Percentiles rank a stretch among this genome's conserved stretches.
phyloP scores from a whole-genome alignment of 2,888 invertebrate genomes.

The Trilocha varians region DNA sequence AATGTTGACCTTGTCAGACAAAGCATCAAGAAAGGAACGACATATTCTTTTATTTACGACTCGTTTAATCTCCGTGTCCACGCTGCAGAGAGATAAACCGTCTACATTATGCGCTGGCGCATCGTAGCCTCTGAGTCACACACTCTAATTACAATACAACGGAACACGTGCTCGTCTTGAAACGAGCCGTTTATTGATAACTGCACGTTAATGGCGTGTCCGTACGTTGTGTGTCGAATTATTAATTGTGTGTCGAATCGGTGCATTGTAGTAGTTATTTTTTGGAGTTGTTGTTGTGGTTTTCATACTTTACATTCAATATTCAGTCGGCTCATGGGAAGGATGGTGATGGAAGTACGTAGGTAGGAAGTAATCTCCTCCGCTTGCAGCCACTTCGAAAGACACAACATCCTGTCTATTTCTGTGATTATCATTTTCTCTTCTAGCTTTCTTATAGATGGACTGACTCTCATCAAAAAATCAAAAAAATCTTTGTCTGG shows the following conservation, averaged over 20 bases:
- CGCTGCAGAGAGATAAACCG: slow-evolving; percentile 6
- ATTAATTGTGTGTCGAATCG: slow-evolving; percentile 11
- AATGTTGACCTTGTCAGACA: too few species aligned
- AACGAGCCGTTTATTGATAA: slow-evolving; percentile 35
- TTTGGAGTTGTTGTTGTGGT: neutral
- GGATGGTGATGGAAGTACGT: too few species aligned
- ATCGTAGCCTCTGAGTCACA: slow-evolving; percentile 38
- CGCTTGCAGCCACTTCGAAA: too few species aligned
- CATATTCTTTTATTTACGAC: neutral
- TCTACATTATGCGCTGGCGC: slow-evolving; percentile 25
- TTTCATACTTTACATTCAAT: too few species aligned
- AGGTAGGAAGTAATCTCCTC: too few species aligned
- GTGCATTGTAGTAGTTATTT: neutral
- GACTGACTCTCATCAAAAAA: too few species aligned
- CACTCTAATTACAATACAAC: slow-evolving; percentile 36
- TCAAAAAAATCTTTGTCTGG: too few species aligned
- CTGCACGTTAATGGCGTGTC: slow-evolving; percentile 29
- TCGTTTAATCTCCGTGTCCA: neutral
- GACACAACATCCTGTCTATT: too few species aligned
- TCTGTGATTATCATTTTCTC: too few species aligned
- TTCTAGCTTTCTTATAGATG: too few species aligned
- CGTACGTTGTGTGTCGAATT: slow-evolving; percentile 22
- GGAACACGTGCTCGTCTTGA: slow-evolving; percentile 46
- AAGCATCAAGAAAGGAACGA: too few species aligned
- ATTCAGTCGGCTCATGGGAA: too few species aligned